Percentiles rank a stretch among this genome's conserved stretches.
Evolutionary conservation across 1,140 invertebrate species (phyloP).

Genomic region (Magallana gigas): DNA sequence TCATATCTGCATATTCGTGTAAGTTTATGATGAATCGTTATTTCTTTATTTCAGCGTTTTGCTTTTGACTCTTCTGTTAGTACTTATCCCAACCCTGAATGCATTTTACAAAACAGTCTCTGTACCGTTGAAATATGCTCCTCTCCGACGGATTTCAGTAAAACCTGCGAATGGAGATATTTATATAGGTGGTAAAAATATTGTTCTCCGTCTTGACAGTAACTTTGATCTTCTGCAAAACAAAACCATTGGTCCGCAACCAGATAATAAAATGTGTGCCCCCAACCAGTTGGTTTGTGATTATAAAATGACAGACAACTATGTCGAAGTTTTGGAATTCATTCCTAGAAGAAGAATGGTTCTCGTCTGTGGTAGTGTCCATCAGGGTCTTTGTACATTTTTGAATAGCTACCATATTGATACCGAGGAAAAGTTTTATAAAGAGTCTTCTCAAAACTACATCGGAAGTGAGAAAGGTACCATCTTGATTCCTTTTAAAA

Average conservation of each 20-base stretch:
- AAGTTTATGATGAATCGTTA: too few relatives aligned
- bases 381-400: conserved; percentile 26
- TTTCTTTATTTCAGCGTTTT: not conserved
- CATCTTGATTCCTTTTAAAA: not conserved
- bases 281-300: not conserved
- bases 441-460: not conserved
- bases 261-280: conserved; percentile 31
- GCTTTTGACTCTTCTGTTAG: not conserved
- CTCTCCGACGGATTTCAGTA: not conserved
- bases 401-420: not conserved
- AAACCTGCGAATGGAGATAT: not conserved
- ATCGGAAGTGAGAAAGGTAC: conserved; percentile 29
- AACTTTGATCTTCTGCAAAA: not conserved
- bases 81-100: not conserved
- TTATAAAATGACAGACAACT: not conserved
- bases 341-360: not conserved
- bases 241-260: conserved; percentile 12
- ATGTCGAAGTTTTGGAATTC: conserved; percentile 7
- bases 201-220: conserved; percentile 12
- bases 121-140: not conserved
- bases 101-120: not conserved
- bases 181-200: conserved; percentile 42
- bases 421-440: not conserved
- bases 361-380: conserved; percentile 24
- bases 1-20: too few relatives aligned